Evolutionary conservation across 2,888 invertebrate species (phyloP).

Genomic region (Lymantria monacha): DNA sequence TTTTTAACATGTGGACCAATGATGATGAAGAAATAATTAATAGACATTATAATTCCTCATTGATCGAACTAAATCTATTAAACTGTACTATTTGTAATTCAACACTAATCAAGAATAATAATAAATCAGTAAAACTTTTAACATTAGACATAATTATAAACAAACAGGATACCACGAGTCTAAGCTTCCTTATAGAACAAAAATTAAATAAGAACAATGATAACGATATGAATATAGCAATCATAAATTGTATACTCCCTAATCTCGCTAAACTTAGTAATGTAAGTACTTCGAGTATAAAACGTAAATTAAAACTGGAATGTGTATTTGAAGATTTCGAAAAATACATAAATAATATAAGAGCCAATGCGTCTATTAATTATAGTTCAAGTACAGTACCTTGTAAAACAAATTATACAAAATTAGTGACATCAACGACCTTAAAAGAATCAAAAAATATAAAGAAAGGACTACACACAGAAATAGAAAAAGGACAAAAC

Average conservation of each 20-base stretch:
- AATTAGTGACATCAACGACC: too few relatives aligned
- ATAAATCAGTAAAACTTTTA: background rate
- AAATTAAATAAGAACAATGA: background rate
- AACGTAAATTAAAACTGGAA: slow-evolving; percentile 2
- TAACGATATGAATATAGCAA: background rate
- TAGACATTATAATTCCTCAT: background rate
- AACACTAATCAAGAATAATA: background rate
- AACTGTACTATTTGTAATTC: background rate
- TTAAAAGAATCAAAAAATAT: too few relatives aligned
- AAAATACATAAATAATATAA: background rate
- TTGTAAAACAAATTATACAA: too few relatives aligned
- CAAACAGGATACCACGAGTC: background rate
- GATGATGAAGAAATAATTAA: background rate
- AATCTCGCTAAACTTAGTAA: background rate
- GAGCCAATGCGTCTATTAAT: too few relatives aligned
- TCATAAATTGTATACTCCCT: slow-evolving; percentile 10
- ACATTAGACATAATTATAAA: slow-evolving; percentile 1
- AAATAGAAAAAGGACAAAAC: too few relatives aligned
- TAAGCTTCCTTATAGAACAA: background rate
- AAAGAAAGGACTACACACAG: too few relatives aligned
- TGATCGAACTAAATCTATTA: background rate
- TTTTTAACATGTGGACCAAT: background rate
- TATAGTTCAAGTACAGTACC: too few relatives aligned
- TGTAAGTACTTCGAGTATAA: background rate
- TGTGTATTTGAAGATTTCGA: slow-evolving; percentile 9